Base-by-base conservation (phyloP, 2,113 vertebrate genomes). In the Pleuronectes platessa region DNA sequence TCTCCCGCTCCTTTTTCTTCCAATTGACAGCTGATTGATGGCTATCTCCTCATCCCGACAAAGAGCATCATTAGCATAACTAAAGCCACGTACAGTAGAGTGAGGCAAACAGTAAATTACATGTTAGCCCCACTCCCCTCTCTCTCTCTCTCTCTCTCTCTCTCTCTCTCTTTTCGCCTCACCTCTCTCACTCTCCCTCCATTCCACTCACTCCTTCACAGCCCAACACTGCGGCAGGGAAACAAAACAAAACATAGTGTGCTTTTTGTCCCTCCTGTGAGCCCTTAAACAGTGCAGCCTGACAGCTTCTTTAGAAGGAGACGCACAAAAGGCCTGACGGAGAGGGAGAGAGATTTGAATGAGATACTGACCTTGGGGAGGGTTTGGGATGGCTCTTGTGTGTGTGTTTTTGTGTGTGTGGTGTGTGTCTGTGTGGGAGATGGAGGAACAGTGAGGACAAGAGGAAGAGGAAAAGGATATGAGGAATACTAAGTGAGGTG, bases 11-110 rank as follows among this genome's bases (percentile, higher is more conserved):
- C 81, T 72, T 75, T 69, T 61, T 62, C 96, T 95, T 94, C 95
- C 94, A 96, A 96, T 96, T 97, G 97, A 98, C 97, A 98, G 95
- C 95, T 98, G 97, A 99, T 97, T 98, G 97, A 98, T 98, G 96
- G 96, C 98, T 97, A 97, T 99, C 97, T 99, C 96, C 96, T 96
- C 96, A 96, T 95, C 95, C 95, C 88, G 93, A 98, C 97, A 99
- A 98, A 97, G 95, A 95, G 92, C 93, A 92, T 93, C 97, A 98
- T 98, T 98, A 97, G 96, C 97, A 99, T 98, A 95, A 97, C 96
- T 97, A 98, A 97, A 96, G 96, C 95, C 92, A 97, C 96, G 96
- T 98, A 98, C 97, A 98, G 97, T 98, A 98, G 96, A 92, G 87
- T 96, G 96, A 95, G 95, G 95, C 95, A 95, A 94, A 95, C 96